Evolutionary conservation across 2,113 vertebrate species (phyloP).

Genomic region (Mustela nigripes): DNA sequence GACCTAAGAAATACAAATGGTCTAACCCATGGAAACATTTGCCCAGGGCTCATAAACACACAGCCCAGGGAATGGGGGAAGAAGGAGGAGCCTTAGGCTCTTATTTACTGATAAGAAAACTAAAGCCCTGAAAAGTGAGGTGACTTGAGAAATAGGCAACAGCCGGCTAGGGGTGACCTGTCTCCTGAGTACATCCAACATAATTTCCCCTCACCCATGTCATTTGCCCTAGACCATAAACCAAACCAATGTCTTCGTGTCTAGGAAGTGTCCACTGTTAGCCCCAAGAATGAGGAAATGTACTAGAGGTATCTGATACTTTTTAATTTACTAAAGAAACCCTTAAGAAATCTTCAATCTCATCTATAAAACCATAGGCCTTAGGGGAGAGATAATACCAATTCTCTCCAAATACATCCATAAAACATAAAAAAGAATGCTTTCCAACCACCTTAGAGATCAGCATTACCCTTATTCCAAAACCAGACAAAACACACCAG

Average conservation of each 20-base stretch:
- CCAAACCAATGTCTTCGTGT: not conserved
- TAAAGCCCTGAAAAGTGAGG: not conserved
- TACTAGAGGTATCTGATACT: not conserved
- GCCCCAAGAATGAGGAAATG: not conserved
- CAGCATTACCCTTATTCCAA: not conserved
- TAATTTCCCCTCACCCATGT: not conserved
- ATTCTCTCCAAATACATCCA: not conserved
- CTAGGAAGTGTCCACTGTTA: not conserved
- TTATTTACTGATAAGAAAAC: not conserved
- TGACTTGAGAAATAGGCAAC: not conserved
- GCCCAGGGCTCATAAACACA: not conserved
- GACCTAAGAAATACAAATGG: not conserved
- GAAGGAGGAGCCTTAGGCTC: not conserved
- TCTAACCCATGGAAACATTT: not conserved
- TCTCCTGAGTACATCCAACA: not conserved
- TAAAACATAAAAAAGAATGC: not conserved
- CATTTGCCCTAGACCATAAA: not conserved
- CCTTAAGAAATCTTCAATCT: not conserved
- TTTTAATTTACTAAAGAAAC: slow-evolving; percentile 52
- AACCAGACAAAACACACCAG: not conserved
- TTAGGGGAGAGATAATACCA: not conserved
- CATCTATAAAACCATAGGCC: not conserved
- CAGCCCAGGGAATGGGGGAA: not conserved
- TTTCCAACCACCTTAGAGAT: not conserved
- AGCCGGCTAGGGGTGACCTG: not conserved